These are phyloP conservation scores for Strongylocentrotus purpuratus DNA, from an alignment of 35 echinoderm and acorn worm species.

Conservation along the genomic window DNA sequence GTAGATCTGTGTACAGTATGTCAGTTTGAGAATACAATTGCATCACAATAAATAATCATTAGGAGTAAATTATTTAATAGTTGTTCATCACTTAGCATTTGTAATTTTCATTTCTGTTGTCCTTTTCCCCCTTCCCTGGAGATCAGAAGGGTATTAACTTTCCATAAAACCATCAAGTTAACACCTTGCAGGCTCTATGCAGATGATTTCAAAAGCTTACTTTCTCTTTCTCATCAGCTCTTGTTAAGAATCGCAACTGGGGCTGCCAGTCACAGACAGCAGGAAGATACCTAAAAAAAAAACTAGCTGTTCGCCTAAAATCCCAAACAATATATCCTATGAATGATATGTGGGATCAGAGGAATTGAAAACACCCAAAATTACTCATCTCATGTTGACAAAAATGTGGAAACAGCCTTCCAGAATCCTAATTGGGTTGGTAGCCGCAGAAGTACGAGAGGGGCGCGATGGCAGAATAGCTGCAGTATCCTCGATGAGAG, in stretches of 20 bases:
- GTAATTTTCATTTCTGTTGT: too few relatives aligned
- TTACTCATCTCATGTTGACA: constrained; percentile 6
- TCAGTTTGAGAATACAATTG: too few relatives aligned
- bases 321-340: neutral
- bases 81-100: too few relatives aligned
- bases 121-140: too few relatives aligned
- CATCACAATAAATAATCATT: too few relatives aligned
- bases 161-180: too few relatives aligned
- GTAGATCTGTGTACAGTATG: too few relatives aligned
- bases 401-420: constrained; percentile 2
- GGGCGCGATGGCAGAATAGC: neutral
- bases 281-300: neutral
- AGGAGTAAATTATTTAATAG: too few relatives aligned
- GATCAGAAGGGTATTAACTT: too few relatives aligned
- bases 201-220: neutral
- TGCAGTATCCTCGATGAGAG: neutral
- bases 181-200: too few relatives aligned
- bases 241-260: neutral
- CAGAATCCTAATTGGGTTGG: constrained; percentile 17
- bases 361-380: neutral
- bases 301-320: neutral
- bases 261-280: neutral
- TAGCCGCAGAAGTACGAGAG: neutral
- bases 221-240: neutral
- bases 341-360: neutral